Base-by-base conservation (phyloP, 2,888 invertebrate species). In the Melieria picta region DNA sequence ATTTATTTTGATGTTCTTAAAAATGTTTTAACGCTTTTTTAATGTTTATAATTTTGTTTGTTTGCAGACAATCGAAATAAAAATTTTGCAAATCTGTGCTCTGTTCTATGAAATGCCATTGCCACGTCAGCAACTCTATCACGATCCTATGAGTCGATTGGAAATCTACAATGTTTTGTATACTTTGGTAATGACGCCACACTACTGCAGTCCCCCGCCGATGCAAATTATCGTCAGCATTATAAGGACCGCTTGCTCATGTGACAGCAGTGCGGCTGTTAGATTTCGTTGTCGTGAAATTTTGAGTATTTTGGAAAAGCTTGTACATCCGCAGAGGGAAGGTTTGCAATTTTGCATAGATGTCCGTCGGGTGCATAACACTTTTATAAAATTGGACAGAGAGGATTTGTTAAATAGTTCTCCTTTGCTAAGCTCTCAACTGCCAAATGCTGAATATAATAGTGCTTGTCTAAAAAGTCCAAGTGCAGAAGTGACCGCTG, bases 311-410 rank as follows among this genome's bases (percentile, higher is more conserved):
- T 64, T 83, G 5, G 83, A 83, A 70, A 81, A 80, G 68, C 69
- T 81, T 4, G 66, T 82, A 62, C 84, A 84, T 76, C 83, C 83
- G 1, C 79, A 81, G 75, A 84, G 83, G 66, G 81, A 82, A 46
- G 74, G 76, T 16, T 73, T 84, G 7, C 70, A 80, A 47, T 84
- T 81, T 63, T 79, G 81, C 5, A 72, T 77, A 1, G 80, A 82
- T 66, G 56, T 76, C 7, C 75, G 77, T 7, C 78, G 80, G 47
- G 77, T 83, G 7, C 79, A 78, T 16, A 80, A 79, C 62, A 76
- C 79, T 46, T 79, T 79, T 64, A 72, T 72, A 0, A 78, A 78
- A 55, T 60, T 73, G 62, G 76, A 76, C 0, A 64, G 74, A 52
- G 73, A 74, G 67, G 64, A 69, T 58, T 56, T 76, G n/a, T 10